Base-by-base conservation (phyloP, 2,797 vertebrate genomes). In the Orientallactaga sibirica region DNA sequence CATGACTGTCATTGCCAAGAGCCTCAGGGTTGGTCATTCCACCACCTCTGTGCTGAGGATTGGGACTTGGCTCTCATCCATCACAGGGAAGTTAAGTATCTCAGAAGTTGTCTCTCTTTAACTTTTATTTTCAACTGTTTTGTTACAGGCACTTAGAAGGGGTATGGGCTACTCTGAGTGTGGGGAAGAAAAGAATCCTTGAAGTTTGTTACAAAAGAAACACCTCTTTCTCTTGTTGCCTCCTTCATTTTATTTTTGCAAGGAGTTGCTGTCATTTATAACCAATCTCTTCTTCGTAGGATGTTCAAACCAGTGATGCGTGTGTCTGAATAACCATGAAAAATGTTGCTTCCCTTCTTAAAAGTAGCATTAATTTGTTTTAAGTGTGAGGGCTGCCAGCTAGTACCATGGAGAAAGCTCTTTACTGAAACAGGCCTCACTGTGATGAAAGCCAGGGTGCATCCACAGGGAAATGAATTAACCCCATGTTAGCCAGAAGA, bases 341-440 rank as follows among this genome's bases (percentile, higher is more conserved):
- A 92, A 93, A 87, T 85, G 61, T n/a, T 55, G 20, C 68, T 86
- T 71, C 87, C 22, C 4, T 29, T 89, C 64, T 91, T 88, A 84
- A 68, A 58, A 86, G 78, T 19, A 94, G 62, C 89, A 85, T 91
- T 85, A 81, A 91, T 94, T 96, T 93, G 64, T 91, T 88, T 80
- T 89, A 91, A 92, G 67, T 11, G 9, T 93, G 48, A 80, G 55
- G 37, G 27, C 43, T 92, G 75, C 48, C 76, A 78, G 58, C 62
- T 33, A 86, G 75, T 55, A 80, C 29, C 43, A n/a, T 14, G 88
- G 85, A 89, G 83, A 94, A 73, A 91, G 68, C 4, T 48, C 27
- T 67, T 96, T 92, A 25, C 76, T 84, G 67, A 86, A 71, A 68
- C 43, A 25, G 43, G 48, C 22, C n/a, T 73, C 62, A 48, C 78